phyloP scores from a whole-genome alignment of 2,888 invertebrate species.

The Synanthedon myopaeformis region DNA sequence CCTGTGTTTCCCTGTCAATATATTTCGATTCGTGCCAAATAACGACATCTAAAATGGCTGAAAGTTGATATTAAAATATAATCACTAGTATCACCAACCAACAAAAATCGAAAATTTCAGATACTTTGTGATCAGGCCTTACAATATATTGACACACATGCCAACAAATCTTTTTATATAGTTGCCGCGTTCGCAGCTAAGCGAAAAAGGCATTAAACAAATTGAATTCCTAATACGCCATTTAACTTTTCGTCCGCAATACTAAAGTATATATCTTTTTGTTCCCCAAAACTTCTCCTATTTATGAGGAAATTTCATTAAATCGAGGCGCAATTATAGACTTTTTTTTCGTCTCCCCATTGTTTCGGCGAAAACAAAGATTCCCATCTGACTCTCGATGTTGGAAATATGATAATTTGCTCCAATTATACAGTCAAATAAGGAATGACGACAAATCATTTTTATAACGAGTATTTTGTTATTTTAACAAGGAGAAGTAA shows the following conservation, averaged over 20 bases:
- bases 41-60: too few species aligned
- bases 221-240: constrained; percentile 58
- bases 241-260: constrained; percentile 54
- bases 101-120: too few species aligned
- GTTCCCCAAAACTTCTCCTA: constrained; percentile 44
- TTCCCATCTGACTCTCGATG: neutral
- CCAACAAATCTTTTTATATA: neutral
- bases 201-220: constrained; percentile 38
- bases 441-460: neutral
- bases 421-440: constrained; percentile 23
- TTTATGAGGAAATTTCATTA: constrained; percentile 46
- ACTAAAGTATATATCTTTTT: constrained; percentile 44
- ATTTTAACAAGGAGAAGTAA: too few species aligned
- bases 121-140: too few species aligned
- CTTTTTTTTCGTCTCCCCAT: constrained; percentile 22
- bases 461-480: too few species aligned
- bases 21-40: too few species aligned
- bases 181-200: neutral
- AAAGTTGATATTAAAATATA: too few species aligned
- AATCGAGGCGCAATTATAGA: constrained; percentile 28
- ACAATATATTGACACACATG: neutral
- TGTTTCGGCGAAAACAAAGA: constrained; percentile 9
- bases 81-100: too few species aligned
- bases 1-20: too few species aligned
- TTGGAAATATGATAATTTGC: constrained; percentile 35